Evolutionary conservation across 2,888 invertebrate genomes (phyloP), one percentile per base, ranked within the genome.

Genomic region (Nemapogon koenigi): DNA sequence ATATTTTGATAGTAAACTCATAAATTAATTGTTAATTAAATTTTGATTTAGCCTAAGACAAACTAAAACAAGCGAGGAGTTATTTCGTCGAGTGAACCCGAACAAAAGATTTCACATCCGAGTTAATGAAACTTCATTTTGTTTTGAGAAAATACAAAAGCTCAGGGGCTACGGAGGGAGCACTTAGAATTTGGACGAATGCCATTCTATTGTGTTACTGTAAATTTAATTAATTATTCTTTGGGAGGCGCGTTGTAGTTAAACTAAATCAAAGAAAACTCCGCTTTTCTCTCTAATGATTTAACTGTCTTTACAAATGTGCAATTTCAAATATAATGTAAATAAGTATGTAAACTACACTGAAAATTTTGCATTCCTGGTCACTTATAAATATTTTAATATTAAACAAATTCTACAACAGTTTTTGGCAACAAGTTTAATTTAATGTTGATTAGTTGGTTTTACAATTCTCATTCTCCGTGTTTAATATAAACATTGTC

Each of bases 51-150:
- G 16, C 17, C 16, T 31, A n/a, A 2, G 31, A 3, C 31, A 10
- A 3, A 31, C 33, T 33, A 19, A 33, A 33, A 33, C 33, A 33
- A 44, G 41, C 40, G 29, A 42, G 43, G 44, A 45, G 45, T 46
- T 44, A 48, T 41, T 46, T 46, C 38, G 38, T 41, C 40, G 39
- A 38, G 32, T 43, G 38, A 48, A 45, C 42, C 44, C n/a, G 42
- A 49, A 51, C 48, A 49, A 49, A 49, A 49, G 51, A 51, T 48
- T 49, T 49, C 47, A 46, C 46, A 40, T 51, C 47, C 43, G 47
- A 44, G 46, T 49, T 49, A 52, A 51, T 51, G 48, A 47, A 52
- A 54, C 51, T 54, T 53, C 51, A 49, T 49, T 50, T 52, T 48
- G 49, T 49, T 48, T 40, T 17, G 46, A 46, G 47, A 39, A 46